Evolutionary conservation across 1,140 invertebrate genomes (phyloP).

Genomic region (Zaprionus ornatus): DNA sequence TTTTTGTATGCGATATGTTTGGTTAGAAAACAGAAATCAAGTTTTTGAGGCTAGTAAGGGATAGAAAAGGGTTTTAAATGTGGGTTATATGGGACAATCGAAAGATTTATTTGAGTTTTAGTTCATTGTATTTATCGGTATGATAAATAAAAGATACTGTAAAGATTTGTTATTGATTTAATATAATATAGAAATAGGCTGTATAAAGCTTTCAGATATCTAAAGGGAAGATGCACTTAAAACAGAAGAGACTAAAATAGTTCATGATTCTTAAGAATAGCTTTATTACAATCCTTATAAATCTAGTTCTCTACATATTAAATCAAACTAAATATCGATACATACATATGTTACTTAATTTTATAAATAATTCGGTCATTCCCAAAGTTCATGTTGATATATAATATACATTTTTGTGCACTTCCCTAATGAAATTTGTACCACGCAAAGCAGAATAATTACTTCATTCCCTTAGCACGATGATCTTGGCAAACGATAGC

Average conservation of each 20-base stretch:
- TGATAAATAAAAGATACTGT: too few species aligned
- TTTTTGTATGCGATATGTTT: not conserved
- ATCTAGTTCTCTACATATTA: too few species aligned
- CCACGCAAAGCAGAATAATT: not conserved
- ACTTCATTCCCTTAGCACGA: not conserved
- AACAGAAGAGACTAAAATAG: too few species aligned
- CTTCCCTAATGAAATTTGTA: not conserved
- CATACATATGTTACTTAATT: not conserved
- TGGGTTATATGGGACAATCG: not conserved
- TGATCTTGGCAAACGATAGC: slow-evolving; percentile 40
- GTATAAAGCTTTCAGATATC: not conserved
- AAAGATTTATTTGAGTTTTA: too few species aligned
- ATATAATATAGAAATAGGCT: not conserved
- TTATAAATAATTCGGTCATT: not conserved
- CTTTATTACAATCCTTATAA: too few species aligned
- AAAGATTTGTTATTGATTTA: too few species aligned
- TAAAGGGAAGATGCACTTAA: not conserved
- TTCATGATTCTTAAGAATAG: too few species aligned
- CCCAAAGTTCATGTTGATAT: not conserved
- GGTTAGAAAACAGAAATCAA: slow-evolving; percentile 9
- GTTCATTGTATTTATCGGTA: too few species aligned
- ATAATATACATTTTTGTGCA: not conserved
- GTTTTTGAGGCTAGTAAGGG: not conserved
- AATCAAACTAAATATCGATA: too few species aligned
- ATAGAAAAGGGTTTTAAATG: not conserved